These are phyloP conservation scores for Pelochelys cantorii DNA, from an alignment of 2,797 vertebrate species.

Conservation along the genomic window DNA sequence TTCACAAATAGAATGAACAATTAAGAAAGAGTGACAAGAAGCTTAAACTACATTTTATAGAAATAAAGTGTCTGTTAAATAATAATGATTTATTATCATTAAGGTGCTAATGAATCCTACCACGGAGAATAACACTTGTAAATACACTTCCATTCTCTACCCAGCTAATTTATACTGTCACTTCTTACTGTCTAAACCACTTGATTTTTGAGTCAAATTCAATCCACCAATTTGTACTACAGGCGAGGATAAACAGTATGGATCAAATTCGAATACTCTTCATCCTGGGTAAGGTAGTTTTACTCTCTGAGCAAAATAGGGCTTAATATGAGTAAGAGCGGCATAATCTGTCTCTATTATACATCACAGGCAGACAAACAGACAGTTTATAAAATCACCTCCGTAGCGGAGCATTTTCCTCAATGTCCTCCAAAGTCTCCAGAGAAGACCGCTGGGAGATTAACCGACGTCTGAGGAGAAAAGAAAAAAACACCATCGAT, in stretches of 20 bases:
- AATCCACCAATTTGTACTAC: not conserved
- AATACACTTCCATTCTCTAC: not conserved
- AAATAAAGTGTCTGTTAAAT: not conserved
- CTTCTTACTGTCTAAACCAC: conserved; percentile 13
- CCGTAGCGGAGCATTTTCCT: conserved; percentile 97
- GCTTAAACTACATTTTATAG: not conserved
- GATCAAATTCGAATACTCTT: not conserved
- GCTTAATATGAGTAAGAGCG: rapidly evolving
- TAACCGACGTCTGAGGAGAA: conserved; percentile 88
- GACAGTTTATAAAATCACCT: conserved; percentile 82
- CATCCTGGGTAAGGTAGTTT: not conserved
- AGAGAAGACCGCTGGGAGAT: conserved; percentile 98
- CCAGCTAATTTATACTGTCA: not conserved
- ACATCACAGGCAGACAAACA: not conserved
- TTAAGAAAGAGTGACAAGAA: not conserved
- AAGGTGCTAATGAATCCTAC: not conserved
- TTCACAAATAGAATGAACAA: not conserved
- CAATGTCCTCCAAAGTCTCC: conserved; percentile 98
- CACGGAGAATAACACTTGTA: not conserved
- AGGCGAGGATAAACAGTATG: not conserved
- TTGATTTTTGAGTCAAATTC: not conserved
- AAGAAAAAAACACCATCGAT: not conserved
- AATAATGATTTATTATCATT: not conserved
- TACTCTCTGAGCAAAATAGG: too few relatives aligned
- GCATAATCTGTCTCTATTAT: not conserved